These are phyloP conservation scores for Pseudorectes ferrugineus DNA, from an alignment of 2,113 vertebrate species.

Conservation along the genomic window DNA sequence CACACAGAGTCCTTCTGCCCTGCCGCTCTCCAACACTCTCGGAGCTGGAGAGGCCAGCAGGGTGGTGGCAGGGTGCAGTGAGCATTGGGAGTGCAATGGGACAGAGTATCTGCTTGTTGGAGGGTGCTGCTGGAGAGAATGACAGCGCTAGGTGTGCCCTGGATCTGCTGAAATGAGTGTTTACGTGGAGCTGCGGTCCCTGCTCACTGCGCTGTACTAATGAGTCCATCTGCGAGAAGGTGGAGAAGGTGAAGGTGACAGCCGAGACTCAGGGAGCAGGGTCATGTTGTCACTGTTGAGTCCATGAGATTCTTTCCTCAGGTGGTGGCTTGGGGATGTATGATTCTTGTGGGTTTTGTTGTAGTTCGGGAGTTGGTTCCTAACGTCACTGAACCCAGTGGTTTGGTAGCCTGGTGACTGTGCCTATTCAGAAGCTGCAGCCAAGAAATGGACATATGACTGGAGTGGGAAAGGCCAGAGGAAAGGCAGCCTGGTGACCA, in stretches of 20 bases:
- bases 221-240: rapidly evolving
- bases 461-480: background rate
- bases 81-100: rapidly evolving
- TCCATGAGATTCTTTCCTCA: background rate
- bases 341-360: background rate
- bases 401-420: background rate
- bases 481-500: background rate
- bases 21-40: background rate
- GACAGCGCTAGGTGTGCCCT: rapidly evolving
- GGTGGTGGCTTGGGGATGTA: background rate
- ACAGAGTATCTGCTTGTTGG: rapidly evolving
- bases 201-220: rapidly evolving
- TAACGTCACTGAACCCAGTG: background rate
- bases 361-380: background rate
- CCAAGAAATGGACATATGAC: background rate
- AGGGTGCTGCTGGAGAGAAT: background rate
- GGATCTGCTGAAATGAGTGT: background rate
- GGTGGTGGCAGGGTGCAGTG: background rate
- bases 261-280: background rate
- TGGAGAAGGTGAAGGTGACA: background rate
- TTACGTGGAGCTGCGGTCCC: rapidly evolving
- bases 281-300: background rate
- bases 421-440: background rate
- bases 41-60: background rate
- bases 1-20: background rate